Evolutionary conservation across 1,140 invertebrate species (phyloP), one percentile per base, ranked within the genome.

Genomic region (Zelostemma sp.): DNA sequence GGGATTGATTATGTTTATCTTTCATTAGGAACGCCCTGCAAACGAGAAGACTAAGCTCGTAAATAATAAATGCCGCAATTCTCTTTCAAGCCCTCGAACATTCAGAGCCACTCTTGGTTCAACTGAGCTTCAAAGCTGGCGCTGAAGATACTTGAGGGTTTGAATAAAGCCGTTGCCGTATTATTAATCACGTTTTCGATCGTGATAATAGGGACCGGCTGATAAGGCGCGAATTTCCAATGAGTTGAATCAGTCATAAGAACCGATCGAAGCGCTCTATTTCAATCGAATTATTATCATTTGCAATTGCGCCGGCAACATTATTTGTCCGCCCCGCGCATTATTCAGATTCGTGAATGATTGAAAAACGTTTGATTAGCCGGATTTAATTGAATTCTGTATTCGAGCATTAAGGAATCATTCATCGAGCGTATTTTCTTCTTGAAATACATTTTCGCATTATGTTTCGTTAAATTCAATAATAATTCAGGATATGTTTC

Each of bases 1-100:
- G 55, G 77, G 76, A 82, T 82, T 82, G 82, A 82, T 84, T 83
- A 80, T 84, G 82, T 84, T 84, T 83, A 83, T 80, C 79, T 84
- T 84, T 83, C 80, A 84, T 84, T 84, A 84, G 77, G 75, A 82
- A 75, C 74, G 71, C 68, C 71, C 68, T 63, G 62, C 43, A 56
- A 66, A 74, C 69, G 62, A 54, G 55, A 61, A 51, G 61, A 65
- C 64, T 73, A 76, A 73, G 67, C 58, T 54, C 55, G 62, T 83
- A 74, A 83, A 82, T 83, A 81, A 84, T 84, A 77, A 80, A 82
- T 81, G 67, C 25, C 21, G 48, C 53, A 73, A 80, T 80, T 79
- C 74, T 77, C 69, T 74, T 66, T 63, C 47, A 46, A 57, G 17
- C 33, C 58, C 16, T 43, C 65, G 58, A 62, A 72, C 64, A 64